Percentiles rank a stretch among this genome's conserved stretches.
Conservation (phyloP, 2,888 invertebrate species). For the Acanthacorydalis orientalis region DNA sequence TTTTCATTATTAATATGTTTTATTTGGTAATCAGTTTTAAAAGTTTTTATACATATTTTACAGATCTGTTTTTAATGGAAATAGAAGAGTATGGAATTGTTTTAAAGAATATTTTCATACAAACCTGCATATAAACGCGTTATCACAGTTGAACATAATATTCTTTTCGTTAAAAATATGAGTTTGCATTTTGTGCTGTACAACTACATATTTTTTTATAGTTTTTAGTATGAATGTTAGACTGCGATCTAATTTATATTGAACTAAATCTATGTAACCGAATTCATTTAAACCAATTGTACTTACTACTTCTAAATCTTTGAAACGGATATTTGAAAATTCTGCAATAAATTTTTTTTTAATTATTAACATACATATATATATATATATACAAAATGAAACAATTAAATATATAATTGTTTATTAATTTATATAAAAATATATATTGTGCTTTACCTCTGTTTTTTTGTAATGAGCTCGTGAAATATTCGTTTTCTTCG, state of each 20-base stretch:
- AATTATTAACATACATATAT: neutral
- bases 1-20: no score
- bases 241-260: conserved; percentile 32
- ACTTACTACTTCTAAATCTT: conserved; percentile 61
- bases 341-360: conserved; percentile 20
- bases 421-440: no score
- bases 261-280: conserved; percentile 67
- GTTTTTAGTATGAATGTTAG: conserved; percentile 72
- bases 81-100: no score
- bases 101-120: conserved; percentile 7
- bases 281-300: conserved; percentile 84
- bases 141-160: conserved; percentile 63
- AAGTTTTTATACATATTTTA: no score
- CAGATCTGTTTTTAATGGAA: no score
- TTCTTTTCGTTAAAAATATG: conserved; percentile 79
- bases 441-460: no score
- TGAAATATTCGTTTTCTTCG: neutral
- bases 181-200: conserved; percentile 74
- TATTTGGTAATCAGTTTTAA: no score
- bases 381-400: neutral
- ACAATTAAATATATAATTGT: neutral
- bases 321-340: conserved; percentile 47
- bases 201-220: conserved; percentile 75
- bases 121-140: conserved; percentile 65
- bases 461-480: neutral